Evolutionary conservation across 2,888 invertebrate genomes (phyloP), one percentile per base, ranked within the genome.

Genomic region (Philaethria dido): DNA sequence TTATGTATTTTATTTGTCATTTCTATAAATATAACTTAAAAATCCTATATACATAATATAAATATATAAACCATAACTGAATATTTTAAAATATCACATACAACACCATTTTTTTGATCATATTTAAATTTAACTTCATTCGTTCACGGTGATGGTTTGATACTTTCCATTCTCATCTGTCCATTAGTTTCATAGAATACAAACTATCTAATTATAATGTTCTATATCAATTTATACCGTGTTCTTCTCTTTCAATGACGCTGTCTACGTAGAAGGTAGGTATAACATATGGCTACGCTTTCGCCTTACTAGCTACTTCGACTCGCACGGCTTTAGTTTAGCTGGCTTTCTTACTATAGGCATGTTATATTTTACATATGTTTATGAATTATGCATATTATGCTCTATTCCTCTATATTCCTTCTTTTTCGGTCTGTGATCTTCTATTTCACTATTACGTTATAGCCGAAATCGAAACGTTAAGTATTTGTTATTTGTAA

Each of bases 101-200:
- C 29, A 14, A 60, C 20, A 20, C 45, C 20, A 45, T 47, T 47
- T 11, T 33, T 50, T 50, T 1, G 3, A 29, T 50, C 50, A 57
- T 64, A 39, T 64, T 57, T 54, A n/a, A 44, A 36, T 39, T 48
- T 47, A 18, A 33, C 62, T 18, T 68, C 64, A 64, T 59, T 69
- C 74, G 81, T 84, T 85, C 87, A 87, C 83, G 92, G 92, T 92
- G 92, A 88, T 87, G 92, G 92, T 92, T 92, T 91, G 92, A 91
- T 92, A 90, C 89, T 86, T 68, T 62, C 59, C 68, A 70, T 65
- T 48, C 77, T 82, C 73, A 72, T 75, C 73, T 76, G 65, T 74
- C 66, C 80, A 78, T 85, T 80, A 84, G 77, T 80, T 77, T 81
- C 73, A 77, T 74, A 78, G 72, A 36, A 63, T 45, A 62, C 64